Conservation (phyloP, 1,140 invertebrate genomes). For the Linepithema humile region DNA sequence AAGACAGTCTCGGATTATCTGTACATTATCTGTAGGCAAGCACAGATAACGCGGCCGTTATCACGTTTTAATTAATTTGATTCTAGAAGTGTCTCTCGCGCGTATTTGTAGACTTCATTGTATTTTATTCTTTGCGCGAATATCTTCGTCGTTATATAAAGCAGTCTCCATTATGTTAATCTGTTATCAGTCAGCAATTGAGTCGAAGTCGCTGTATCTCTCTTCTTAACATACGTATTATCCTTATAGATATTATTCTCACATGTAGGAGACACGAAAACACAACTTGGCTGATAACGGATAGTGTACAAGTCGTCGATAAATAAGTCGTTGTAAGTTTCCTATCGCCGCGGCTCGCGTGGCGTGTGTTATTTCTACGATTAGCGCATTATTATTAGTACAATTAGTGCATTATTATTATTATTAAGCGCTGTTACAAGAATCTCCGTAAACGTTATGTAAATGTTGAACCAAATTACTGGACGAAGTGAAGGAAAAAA, state of each 20-base stretch:
- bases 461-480: neutral
- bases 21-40: neutral
- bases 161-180: neutral
- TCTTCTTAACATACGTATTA: neutral
- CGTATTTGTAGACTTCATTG: neutral
- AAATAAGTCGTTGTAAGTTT: neutral
- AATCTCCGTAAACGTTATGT: constrained; percentile 57
- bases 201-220: neutral
- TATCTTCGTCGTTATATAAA: neutral
- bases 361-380: constrained; percentile 1
- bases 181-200: neutral
- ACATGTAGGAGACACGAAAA: neutral
- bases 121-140: neutral
- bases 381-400: too few species aligned
- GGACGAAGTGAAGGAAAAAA: neutral
- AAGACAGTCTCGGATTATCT: constrained; percentile 1
- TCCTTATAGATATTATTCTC: neutral
- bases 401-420: constrained; percentile 8
- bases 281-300: neutral
- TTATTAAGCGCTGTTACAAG: constrained; percentile 26
- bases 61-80: neutral
- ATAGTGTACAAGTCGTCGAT: neutral
- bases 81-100: neutral
- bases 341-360: neutral
- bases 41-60: constrained; percentile 1